phyloP scores from a whole-genome alignment of 2,113 vertebrate species.

The Sinosuthora webbiana region DNA sequence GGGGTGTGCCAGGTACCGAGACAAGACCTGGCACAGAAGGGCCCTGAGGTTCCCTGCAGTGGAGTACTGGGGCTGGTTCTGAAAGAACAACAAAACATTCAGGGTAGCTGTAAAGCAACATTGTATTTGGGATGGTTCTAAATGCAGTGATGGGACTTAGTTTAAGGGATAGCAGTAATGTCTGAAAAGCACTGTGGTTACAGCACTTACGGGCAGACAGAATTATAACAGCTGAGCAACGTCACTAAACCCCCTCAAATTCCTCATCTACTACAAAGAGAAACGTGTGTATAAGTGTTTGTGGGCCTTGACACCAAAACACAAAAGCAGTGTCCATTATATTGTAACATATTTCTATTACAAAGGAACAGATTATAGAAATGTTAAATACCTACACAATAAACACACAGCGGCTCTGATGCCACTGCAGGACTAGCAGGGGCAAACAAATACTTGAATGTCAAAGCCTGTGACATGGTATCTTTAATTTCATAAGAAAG shows the following conservation, averaged over 20 bases:
- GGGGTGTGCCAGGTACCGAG: background rate
- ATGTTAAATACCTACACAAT: background rate
- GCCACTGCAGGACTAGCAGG: background rate
- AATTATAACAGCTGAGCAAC: background rate
- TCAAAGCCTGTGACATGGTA: background rate
- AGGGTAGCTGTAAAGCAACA: background rate
- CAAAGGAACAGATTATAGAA: background rate
- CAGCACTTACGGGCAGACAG: background rate
- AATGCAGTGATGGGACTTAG: background rate
- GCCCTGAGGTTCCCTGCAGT: conserved; percentile 60
- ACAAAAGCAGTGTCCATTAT: background rate
- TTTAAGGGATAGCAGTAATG: background rate
- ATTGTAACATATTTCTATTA: background rate
- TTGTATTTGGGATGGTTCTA: background rate
- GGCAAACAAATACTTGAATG: background rate
- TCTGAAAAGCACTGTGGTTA: background rate
- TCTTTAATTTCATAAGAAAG: background rate
- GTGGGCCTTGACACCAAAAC: background rate
- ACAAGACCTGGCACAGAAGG: conserved; percentile 63
- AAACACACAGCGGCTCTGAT: background rate
- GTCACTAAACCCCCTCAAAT: background rate
- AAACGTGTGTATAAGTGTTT: background rate
- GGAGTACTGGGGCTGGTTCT: conserved; percentile 42
- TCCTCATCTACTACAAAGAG: background rate
- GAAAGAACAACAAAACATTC: background rate